Evolutionary conservation across 2,113 vertebrate species (phyloP), one percentile per base, ranked within the genome.

Genomic region (Emydura subglobosa): DNA sequence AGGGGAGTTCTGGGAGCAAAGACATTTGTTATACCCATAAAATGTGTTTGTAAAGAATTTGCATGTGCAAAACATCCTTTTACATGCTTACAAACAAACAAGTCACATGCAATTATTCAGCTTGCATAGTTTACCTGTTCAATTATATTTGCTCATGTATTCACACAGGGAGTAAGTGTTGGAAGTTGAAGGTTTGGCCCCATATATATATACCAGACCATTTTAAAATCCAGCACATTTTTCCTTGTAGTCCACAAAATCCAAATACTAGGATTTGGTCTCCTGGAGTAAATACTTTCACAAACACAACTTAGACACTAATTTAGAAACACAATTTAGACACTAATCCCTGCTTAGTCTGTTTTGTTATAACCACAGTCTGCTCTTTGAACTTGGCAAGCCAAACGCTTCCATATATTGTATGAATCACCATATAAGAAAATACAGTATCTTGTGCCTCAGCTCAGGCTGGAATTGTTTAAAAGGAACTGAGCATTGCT

Each of bases 81-180:
- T 47, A 31, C 49, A 65, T 76, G 3, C 44, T 22, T 59, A 59
- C 65, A 86, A 93, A 54, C 2, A 47, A 76, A 39, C 50, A 10
- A 2, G 10, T 19, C 0, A 1, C 1, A 17, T 78, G 83, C 2
- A 34, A 83, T 53, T 81, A 61, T 79, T 68, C 22, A 47, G 14
- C 34, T 27, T 44, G 13, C 39, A 47, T 47, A 6, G 47, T 78
- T 42, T 27, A 5, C 11, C 27, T 44, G 74, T 78, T 42, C 11
- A 42, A 47, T 76, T 44, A 6, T 27, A 47, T 78, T 47, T 78
- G 11, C 5, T 24, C 42, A 8, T 39, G 4, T 1, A 65, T 47
- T 31, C 79, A 79, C 5, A 82, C 47, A 42, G 47, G 3, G 1
- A 0, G 10, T 16, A 47, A 14, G 25, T 47, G 13, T 2, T 4